Evolutionary conservation across 2,113 vertebrate species (phyloP).

Genomic region (Istiophorus platypterus): DNA sequence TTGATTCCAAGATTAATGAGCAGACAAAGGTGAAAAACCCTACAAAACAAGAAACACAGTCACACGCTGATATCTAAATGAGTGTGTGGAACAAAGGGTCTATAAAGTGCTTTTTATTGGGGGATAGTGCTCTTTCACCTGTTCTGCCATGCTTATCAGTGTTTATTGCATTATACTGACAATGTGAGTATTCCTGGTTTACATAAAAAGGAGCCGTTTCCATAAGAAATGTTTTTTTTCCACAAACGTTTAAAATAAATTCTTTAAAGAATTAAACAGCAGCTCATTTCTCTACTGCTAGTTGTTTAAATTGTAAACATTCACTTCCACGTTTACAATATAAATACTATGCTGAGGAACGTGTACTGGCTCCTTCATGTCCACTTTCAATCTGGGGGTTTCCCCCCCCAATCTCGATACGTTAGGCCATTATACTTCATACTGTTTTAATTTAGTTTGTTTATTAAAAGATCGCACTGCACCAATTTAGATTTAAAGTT

Average conservation of each 20-base stretch:
- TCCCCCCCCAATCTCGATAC: too few relatives aligned
- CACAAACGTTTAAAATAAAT: not conserved
- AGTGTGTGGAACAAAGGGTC: not conserved
- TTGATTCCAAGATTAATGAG: slow-evolving; percentile 57
- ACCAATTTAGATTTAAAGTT: not conserved
- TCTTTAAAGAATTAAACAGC: not conserved
- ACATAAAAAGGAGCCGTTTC: not conserved
- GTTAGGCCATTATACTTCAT: not conserved
- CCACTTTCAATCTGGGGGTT: not conserved
- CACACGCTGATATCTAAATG: slow-evolving; percentile 9
- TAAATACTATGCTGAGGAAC: not conserved
- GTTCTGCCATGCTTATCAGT: not conserved
- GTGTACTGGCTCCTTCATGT: not conserved
- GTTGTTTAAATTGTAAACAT: not conserved
- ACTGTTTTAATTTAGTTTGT: not conserved
- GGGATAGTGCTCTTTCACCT: not conserved
- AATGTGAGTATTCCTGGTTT: not conserved
- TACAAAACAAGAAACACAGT: slow-evolving; percentile 39
- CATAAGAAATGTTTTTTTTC: not conserved
- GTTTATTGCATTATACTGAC: not conserved
- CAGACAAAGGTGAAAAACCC: slow-evolving; percentile 40
- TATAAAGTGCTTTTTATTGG: not conserved
- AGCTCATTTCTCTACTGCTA: not conserved
- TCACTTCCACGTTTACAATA: not conserved
- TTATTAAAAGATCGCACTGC: not conserved